Evolutionary conservation across 2,797 vertebrate genomes (phyloP).

Genomic region (Orestias chungarensis): DNA sequence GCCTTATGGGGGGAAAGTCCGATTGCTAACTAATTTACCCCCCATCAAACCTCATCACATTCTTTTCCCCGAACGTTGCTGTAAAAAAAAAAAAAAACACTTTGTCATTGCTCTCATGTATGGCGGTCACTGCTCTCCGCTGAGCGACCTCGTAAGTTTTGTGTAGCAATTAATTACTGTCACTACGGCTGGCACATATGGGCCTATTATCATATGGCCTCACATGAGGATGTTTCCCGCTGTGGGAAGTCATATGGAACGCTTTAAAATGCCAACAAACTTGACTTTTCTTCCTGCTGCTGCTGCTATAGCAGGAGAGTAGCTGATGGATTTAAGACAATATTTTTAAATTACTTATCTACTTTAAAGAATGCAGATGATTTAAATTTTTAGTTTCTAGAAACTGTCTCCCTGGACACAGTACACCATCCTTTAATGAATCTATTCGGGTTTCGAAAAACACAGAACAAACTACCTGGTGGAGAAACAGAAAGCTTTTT

Average conservation of each 20-base stretch:
- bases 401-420: neutral
- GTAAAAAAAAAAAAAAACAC: constrained; percentile 26
- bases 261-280: constrained; percentile 47
- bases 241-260: constrained; percentile 47
- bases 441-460: neutral
- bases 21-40: constrained; percentile 42
- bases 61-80: constrained; percentile 7
- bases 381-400: neutral
- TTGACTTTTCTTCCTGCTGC: constrained; percentile 23
- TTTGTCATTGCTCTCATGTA: constrained; percentile 56
- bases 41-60: neutral
- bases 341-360: constrained; percentile 37
- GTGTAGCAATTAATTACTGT: constrained; percentile 67
- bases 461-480: neutral
- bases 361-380: neutral
- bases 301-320: neutral
- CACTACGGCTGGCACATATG: constrained; percentile 45
- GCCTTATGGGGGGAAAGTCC: constrained; percentile 56
- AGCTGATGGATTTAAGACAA: constrained; percentile 10
- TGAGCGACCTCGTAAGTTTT: constrained; percentile 41
- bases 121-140: constrained; percentile 57
- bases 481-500: neutral
- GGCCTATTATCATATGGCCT: constrained; percentile 58
- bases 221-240: constrained; percentile 56
- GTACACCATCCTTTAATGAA: neutral